phyloP scores from a whole-genome alignment of 30 jellyfish, hydroid and myxozoan species.

The Catostylus mosaicus region DNA sequence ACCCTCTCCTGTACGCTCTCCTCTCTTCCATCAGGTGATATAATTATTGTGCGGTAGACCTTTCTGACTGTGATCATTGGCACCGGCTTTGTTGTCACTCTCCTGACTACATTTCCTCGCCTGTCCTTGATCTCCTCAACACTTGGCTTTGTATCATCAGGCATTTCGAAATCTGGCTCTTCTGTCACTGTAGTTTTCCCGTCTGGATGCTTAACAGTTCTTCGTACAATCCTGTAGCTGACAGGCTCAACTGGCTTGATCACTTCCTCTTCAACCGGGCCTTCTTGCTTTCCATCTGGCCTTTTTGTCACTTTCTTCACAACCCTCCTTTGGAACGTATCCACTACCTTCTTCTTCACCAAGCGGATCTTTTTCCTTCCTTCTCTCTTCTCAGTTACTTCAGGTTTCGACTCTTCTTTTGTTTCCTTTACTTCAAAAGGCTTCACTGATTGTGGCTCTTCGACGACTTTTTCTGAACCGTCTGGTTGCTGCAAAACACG shows the following conservation, averaged over 20 bases:
- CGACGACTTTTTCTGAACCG: conserved; percentile 76
- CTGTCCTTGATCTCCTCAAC: conserved; percentile 34
- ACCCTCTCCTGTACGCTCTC: conserved; percentile 54
- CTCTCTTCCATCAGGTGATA: conserved; percentile 57
- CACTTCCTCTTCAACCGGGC: conserved; percentile 44
- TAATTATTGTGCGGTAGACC: conserved; percentile 41
- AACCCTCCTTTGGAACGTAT: conserved; percentile 50
- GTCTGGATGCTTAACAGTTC: conserved; percentile 64
- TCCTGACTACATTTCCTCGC: conserved; percentile 23
- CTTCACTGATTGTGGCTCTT: conserved; percentile 52
- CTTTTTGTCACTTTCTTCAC: conserved; percentile 59
- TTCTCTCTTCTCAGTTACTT: conserved; percentile 56
- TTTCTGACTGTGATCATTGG: conserved; percentile 24
- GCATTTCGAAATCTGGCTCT: conserved; percentile 69
- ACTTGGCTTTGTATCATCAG: conserved; percentile 61
- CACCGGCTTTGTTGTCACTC: conserved; percentile 48
- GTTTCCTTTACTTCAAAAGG: conserved; percentile 44
- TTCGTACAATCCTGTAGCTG: conserved; percentile 35
- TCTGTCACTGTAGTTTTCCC: conserved; percentile 54
- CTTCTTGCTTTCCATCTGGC: conserved; percentile 82
- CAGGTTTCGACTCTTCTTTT: conserved; percentile 68
- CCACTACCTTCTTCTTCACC: conserved; percentile 29
- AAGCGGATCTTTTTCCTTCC: conserved; percentile 46
- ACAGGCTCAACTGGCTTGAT: conserved; percentile 52
- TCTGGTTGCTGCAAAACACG: conserved; percentile 62